Evolutionary conservation across 2,113 vertebrate species (phyloP), one percentile per base, ranked within the genome.

Genomic region (Mola mola): DNA sequence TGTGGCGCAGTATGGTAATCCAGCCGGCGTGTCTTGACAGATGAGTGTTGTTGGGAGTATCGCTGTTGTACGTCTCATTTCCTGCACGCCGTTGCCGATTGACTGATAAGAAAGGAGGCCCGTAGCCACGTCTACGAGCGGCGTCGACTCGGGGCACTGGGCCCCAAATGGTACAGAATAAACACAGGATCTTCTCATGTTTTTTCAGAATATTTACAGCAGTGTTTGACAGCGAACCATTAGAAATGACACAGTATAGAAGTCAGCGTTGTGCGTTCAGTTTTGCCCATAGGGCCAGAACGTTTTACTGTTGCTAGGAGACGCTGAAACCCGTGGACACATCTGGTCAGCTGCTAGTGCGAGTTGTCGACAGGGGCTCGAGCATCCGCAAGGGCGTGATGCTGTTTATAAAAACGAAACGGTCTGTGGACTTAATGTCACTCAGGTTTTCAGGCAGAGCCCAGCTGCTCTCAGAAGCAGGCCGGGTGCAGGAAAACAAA

Each of bases 261-360:
- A 31, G 49, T 66, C 43, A 6, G 28, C 19, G 42, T n/a, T 33
- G 44, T 52, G 50, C 21, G 38, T 61, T 49, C 47, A 65, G 57
- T 50, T 48, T 75, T 34, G 44, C 67, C 51, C 50, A 4, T 8
- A 41, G 64, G 38, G 37, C 63, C 60, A 41, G 50, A 67, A 64
- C 59, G 36, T 78, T 74, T 65, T 44, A 7, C 67, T 79, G 86
- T 88, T 88, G 86, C 86, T 88, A 86, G 81, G 83, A 84, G 68
- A 88, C 81, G 16, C 59, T 15, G 64, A 51, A 76, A 80, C 67
- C 83, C 81, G 66, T 20, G 56, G 76, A 84, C 83, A 82, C 74
- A 74, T 84, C 63, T 85, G 83, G 85, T 85, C 83, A 87, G 81
- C 78, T 78, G 80, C 82, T 80, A 66, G 75, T 42, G 22, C 80